A percentile compares a stretch with the other conserved stretches of the same genome.
These are phyloP conservation scores for Ooceraea biroi DNA, from an alignment of 1,140 invertebrate species.

Conservation along the genomic window DNA sequence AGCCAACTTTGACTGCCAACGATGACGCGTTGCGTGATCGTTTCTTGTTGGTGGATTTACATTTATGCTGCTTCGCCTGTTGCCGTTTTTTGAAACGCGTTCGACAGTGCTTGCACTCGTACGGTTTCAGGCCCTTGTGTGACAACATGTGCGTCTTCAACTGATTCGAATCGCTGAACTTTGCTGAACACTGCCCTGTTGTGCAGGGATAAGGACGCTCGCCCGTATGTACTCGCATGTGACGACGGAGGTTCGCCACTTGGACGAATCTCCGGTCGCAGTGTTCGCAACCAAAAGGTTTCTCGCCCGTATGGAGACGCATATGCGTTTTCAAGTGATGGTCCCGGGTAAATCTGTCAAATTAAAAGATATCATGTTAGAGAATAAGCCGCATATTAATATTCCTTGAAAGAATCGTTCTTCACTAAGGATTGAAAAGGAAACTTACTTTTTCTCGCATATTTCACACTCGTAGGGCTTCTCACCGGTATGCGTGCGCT, in stretches of 20 bases:
- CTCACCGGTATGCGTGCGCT: slow-evolving; percentile 98
- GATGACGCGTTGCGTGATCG: slow-evolving; percentile 8
- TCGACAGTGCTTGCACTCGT: slow-evolving; percentile 92
- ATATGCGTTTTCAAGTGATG: slow-evolving; percentile 98
- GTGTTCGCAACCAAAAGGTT: slow-evolving; percentile 96
- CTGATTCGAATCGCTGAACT: slow-evolving; percentile 97
- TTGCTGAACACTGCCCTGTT: slow-evolving; percentile 92
- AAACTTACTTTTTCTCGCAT: slow-evolving; percentile 92
- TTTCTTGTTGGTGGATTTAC: slow-evolving; percentile 84
- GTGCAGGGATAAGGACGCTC: slow-evolving; percentile 97
- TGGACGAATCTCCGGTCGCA: slow-evolving; percentile 97
- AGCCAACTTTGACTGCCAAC: slow-evolving; percentile 47
- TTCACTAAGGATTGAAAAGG: no score
- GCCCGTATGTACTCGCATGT: slow-evolving; percentile 97
- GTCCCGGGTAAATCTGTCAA: slow-evolving; percentile 94
- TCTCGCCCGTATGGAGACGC: slow-evolving; percentile 96
- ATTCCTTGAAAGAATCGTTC: background rate
- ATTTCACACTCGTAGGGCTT: slow-evolving; percentile 98
- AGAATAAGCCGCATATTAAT: background rate
- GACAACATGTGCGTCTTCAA: slow-evolving; percentile 96
- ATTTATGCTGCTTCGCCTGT: slow-evolving; percentile 95
- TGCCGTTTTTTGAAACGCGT: slow-evolving; percentile 93
- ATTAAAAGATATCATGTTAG: background rate
- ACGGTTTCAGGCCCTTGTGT: slow-evolving; percentile 96
- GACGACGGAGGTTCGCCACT: slow-evolving; percentile 96